phyloP scores from a whole-genome alignment of 2,113 vertebrate species.

The Mobula hypostoma region DNA sequence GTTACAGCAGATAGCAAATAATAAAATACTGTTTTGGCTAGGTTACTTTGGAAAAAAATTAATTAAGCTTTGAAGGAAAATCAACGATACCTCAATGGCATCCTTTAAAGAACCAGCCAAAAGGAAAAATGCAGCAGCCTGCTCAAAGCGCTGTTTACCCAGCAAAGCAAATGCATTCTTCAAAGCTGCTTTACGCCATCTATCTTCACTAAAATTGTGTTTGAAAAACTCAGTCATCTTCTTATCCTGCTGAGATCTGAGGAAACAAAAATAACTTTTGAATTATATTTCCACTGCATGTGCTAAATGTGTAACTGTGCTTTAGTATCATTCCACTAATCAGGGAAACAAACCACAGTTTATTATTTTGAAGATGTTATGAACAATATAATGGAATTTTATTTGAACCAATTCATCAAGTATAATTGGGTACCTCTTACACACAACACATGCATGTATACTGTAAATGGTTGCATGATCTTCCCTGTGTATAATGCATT shows the following conservation, averaged over 20 bases:
- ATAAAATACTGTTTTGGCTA: not conserved
- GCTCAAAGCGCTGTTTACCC: slow-evolving; percentile 96
- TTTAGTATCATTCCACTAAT: not conserved
- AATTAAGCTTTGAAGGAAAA: slow-evolving; percentile 11
- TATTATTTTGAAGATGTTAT: no score
- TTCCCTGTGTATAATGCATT: no score
- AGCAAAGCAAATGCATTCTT: slow-evolving; percentile 96
- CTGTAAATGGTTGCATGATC: no score
- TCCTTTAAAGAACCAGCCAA: slow-evolving; percentile 95
- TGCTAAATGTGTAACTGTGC: not conserved
- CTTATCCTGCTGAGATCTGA: slow-evolving; percentile 87
- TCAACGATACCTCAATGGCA: slow-evolving; percentile 78
- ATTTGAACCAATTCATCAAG: no score
- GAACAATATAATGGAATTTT: no score
- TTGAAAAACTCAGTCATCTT: slow-evolving; percentile 98
- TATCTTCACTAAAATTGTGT: slow-evolving; percentile 91
- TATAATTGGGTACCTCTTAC: no score
- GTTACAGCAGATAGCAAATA: not conserved
- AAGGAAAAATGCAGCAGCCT: slow-evolving; percentile 93
- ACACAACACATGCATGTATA: no score
- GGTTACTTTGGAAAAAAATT: not conserved
- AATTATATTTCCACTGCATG: not conserved
- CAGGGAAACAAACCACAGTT: not conserved
- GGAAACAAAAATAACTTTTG: not conserved
- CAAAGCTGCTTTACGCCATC: slow-evolving; percentile 92